Percentiles rank a stretch among this genome's conserved stretches.
phyloP scores from a whole-genome alignment of 2,888 invertebrate genomes.

The Ariolimax columbianus region DNA sequence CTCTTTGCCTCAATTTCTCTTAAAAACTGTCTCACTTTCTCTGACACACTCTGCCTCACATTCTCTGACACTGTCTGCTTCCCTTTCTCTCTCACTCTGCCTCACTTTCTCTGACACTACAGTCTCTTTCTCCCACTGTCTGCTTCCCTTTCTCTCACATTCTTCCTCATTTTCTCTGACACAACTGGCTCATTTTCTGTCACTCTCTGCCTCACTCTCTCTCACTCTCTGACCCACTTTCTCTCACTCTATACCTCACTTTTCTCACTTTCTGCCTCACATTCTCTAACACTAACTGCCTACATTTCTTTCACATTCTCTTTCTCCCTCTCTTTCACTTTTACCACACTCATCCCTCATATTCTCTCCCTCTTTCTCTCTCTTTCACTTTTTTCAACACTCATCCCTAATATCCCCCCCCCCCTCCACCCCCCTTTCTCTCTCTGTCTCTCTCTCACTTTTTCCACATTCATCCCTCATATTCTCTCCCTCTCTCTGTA shows the following conservation, averaged over 20 bases:
- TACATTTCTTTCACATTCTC: constrained; percentile 20
- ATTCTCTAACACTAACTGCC: constrained; percentile 1
- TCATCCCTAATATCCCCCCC: no score
- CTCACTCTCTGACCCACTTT: no score
- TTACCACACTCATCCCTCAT: no score
- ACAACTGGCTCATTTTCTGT: background rate
- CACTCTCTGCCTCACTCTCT: no score
- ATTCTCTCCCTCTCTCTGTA: no score
- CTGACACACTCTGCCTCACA: background rate
- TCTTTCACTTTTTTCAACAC: background rate
- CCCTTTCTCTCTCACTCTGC: constrained; percentile 33
- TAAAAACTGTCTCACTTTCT: background rate
- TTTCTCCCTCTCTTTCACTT: background rate
- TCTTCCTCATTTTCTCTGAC: constrained; percentile 1
- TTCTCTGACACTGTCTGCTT: constrained; percentile 25
- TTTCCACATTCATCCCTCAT: no score
- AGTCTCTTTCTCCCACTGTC: constrained; percentile 10
- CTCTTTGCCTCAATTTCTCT: constrained; percentile 2
- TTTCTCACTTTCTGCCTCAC: constrained; percentile 18
- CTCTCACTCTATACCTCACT: background rate
- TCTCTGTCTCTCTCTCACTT: no score
- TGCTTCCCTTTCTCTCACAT: background rate
- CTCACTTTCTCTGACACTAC: constrained; percentile 23
- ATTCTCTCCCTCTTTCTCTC: no score
- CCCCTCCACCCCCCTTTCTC: no score